Evolutionary conservation across 2,113 vertebrate species (phyloP), one percentile per base, ranked within the genome.

Genomic region (Chamaetylas fuelleborni): DNA sequence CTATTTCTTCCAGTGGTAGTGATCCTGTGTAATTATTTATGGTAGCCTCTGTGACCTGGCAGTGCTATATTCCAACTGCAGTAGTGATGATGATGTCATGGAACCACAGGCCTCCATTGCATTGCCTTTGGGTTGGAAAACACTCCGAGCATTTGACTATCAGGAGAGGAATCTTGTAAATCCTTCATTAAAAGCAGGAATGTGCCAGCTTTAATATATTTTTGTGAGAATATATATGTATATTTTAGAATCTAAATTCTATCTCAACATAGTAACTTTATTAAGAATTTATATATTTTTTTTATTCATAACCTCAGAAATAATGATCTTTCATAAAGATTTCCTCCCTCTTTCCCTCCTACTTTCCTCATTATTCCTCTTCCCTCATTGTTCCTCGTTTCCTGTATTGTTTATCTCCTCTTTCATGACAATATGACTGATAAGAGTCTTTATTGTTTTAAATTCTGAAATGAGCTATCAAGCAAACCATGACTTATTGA

Each of bases 21-120:
- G 64, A 47, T 47, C 24, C 17, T 53, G 11, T 38, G 12, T 53
- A 42, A 43, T 40, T 38, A 14, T 11, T 29, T 23, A 20, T 11
- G 8, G 7, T 43, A 78, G 12, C 1, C 34, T 74, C 11, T 73
- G 38, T 26, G 38, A 73, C 16, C 22, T 12, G 28, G 12, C 23
- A 69, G 6, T 13, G 28, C 10, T 20, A 17, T 24, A 33, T 38
- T 72, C 24, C 34, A 69, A 6, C 24, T 48, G 18, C 10, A 53
- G 0, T 19, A 29, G 10, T 2, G 14, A 14, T 1, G 1, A 34
- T 3, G 1, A 38, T 26, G 8, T 53, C 8, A 12, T 0, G 1
- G 29, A 17, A 5, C 1, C 45, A 53, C 24, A 36, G 33, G 26
- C 12, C 19, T 48, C 4, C 7, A 20, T 8, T 62, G 8, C 5